Base-by-base conservation (phyloP, 1,140 invertebrate species). In the Leucophenga varia region DNA sequence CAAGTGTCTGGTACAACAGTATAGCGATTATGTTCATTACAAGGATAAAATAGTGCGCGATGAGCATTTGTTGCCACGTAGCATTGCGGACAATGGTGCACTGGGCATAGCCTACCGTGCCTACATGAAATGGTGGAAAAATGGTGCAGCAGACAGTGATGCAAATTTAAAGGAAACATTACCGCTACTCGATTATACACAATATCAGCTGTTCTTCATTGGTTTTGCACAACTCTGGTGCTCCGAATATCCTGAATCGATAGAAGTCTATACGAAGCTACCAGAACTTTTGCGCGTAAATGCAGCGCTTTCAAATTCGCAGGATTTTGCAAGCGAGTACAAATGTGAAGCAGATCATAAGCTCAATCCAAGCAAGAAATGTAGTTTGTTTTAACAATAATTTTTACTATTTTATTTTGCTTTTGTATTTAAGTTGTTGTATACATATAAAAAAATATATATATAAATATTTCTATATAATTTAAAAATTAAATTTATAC, bases 21-120 rank as follows among this genome's bases (percentile, higher is more conserved):
- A 98, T 13, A 64, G 59, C 1, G 38, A 57, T 8, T 67, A 48
- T 49, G 64, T 64, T 13, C 50, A 67, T 21, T 63, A 44, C 21
- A 41, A 34, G 4, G 47, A 63, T 3, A 68, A 59, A 8, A 59
- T 64, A 0, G 52, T 75, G 13, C 58, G 75, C 76, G 59, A 74
- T 87, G 14, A 89, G 86, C 69, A 87, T 82, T 25, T 88, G 82
- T 57, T 86, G 82, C 68, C 89, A 81, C 46, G 59, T 0, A 93
- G 95, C 63, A 94, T 97, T 34, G 92, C 92, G 6, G 93, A 96
- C 65, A 97, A 96, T 75, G 93, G 92, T 3, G 93, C 93, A 0
- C 74, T 97, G 3, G 89, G 92, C 59, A 92, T 93, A 2, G 90
- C 93, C 0, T 95, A 86, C 75, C 86, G 91, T 74, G 93, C 93